Evolutionary conservation across 1,140 invertebrate species (phyloP), one percentile per base, ranked within the genome.

Genomic region (Magallana gigas): DNA sequence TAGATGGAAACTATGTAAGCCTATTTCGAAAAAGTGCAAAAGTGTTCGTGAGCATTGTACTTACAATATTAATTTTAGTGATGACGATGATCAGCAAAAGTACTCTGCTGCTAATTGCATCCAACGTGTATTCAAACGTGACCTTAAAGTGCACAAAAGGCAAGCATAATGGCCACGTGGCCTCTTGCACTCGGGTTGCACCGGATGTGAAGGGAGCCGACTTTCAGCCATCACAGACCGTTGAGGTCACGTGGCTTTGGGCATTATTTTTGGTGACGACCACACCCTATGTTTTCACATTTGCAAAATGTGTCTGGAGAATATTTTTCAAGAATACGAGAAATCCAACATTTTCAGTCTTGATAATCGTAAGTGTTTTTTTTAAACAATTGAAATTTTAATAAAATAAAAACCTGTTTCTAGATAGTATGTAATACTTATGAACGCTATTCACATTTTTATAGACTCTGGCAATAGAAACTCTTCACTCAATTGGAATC

Each of bases 401-500:
- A 23, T 23, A 23, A 23, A 23, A 23, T 23, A 23, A 60, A 29
- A 59, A 11, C 59, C 12, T 85, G 68, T 14, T 62, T n/a, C 8
- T 81, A n/a, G 18, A 6, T 7, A 3, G 18, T 23, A 23, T 80
- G 12, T 80, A 80, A 3, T 82, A 64, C 12, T 23, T 86, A 59
- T 29, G 23, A 23, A 57, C 56, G 29, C 6, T 85, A 57, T 76
- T 88, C 57, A 57, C 88, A 60, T 59, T 29, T 62, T 85, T 83
- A 23, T 81, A 94, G 93, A 90, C 92, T 76, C 86, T 93, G 16
- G 82, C 92, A n/a, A 88, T 93, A 5, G 94, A 94, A 86, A 92
- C 91, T 2, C 87, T 94, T 8, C 92, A 94, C 60, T 89, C 93
- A 1, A 86, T 92, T n/a, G 94, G 94, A 29, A 87, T 94, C 23